Percentiles rank a stretch among this genome's conserved stretches.
phyloP scores from a whole-genome alignment of 2,888 invertebrate genomes.

The Drosophila austrosaltans region DNA sequence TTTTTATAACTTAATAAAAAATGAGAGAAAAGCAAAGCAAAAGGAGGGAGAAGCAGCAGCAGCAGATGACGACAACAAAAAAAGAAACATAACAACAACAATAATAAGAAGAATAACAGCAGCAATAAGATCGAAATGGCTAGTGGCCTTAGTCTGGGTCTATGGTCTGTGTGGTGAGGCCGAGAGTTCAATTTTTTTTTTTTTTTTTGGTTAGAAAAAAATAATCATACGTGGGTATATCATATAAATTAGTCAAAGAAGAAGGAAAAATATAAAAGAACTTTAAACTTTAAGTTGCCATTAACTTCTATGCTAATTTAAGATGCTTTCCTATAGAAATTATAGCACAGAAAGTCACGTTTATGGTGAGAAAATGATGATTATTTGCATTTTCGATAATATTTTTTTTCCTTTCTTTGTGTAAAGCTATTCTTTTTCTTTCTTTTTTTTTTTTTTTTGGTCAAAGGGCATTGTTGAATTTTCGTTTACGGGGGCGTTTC shows the following conservation, averaged over 20 bases:
- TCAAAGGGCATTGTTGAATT: conserved; percentile 3
- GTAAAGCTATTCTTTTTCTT: no score
- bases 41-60: conserved; percentile 50
- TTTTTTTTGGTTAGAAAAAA: not conserved
- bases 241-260: conserved; percentile 4
- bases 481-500: conserved; percentile 26
- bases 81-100: not conserved
- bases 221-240: conserved; percentile 11
- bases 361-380: conserved; percentile 40
- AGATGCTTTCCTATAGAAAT: conserved; percentile 4
- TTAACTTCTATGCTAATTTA: conserved; percentile 19
- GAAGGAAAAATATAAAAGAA: not conserved
- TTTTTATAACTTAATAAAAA: conserved; percentile 73
- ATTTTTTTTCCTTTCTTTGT: no score
- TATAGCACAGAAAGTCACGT: conserved; percentile 26
- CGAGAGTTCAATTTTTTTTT: not conserved
- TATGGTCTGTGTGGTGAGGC: not conserved
- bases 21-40: conserved; percentile 32
- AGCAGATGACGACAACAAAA: not conserved
- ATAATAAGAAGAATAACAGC: not conserved
- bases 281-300: conserved; percentile 3
- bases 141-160: conserved; percentile 3
- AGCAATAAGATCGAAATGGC: not conserved
- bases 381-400: conserved; percentile 47
- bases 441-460: not conserved